These are phyloP conservation scores for Ceratoteleas bidentatus DNA, from an alignment of 1,140 invertebrate genomes.

Conservation along the genomic window DNA sequence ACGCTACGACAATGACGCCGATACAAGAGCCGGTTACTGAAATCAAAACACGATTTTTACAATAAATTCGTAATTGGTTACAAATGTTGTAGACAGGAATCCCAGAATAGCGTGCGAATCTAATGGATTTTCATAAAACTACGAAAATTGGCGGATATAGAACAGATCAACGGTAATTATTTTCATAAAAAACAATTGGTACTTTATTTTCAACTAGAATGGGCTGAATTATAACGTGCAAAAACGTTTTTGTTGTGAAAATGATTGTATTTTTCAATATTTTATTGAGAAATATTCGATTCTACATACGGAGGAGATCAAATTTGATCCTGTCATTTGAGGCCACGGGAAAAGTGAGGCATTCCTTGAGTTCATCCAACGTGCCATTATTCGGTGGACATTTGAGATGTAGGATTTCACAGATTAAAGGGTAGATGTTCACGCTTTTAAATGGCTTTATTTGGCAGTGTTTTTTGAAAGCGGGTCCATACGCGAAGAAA, in stretches of 20 bases:
- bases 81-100: no score
- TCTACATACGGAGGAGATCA: constrained; percentile 51
- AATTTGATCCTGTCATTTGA: constrained; percentile 25
- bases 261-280: no score
- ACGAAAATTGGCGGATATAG: no score
- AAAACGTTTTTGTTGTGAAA: no score
- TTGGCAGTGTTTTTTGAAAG: constrained; percentile 82
- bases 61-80: no score
- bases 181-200: no score
- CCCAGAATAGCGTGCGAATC: no score
- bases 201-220: no score
- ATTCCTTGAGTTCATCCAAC: constrained; percentile 11
- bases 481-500: constrained; percentile 86
- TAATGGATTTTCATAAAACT: no score
- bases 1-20: constrained; percentile 11
- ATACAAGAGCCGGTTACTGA: constrained; percentile 18
- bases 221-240: no score
- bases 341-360: constrained; percentile 19
- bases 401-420: constrained; percentile 82
- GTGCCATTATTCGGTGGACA: constrained; percentile 81
- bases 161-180: no score
- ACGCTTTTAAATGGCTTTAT: constrained; percentile 83
- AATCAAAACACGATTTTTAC: constrained; percentile 1
- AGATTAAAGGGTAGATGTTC: constrained; percentile 86
- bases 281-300: no score